Base-by-base conservation (phyloP, 2,888 invertebrate genomes). In the Oeneis ivallda region DNA sequence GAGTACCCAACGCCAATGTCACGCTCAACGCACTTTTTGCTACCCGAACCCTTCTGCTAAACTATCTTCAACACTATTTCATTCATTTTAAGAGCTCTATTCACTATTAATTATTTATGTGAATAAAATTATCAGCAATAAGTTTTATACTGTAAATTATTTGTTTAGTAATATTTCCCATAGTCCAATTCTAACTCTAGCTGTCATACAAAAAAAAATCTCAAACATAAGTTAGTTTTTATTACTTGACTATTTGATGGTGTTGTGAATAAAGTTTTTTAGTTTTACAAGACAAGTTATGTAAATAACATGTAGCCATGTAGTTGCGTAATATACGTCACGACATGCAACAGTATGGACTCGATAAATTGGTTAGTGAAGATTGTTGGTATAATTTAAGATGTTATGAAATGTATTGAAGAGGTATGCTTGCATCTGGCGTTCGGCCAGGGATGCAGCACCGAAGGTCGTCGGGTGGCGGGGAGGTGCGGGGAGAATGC, bases 371-470 rank as follows among this genome's bases (percentile, higher is more conserved):
- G 15, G 49, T 54, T 65, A 65, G 26, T 15, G 37, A 9, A 54
- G 66, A 71, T 71, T 72, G 67, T 72, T 70, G 71, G 71, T 72
- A 72, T 73, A 70, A 74, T 74, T 72, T 74, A 71, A 72, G 66
- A 74, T 73, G 69, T 72, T 72, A 72, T 71, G 70, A 74, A 70
- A 60, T 71, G 63, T 68, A 65, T 52, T 67, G 61, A 52, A 69
- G 72, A 74, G 72, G 70, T 74, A 72, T 75, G 81, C 77, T 73
- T 71, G 81, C 77, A 74, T 71, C 77, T 87, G 87, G 88, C 86
- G 69, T 66, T 67, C 67, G 70, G 84, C 90, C 90, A 87, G 86
- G 84, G 89, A 85, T 89, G 90, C 89, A 88, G 74, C 76, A 74
- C 57, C 70, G 85, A 88, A 87, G 91, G 90, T 87, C 87, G 75